Conservation (phyloP, 2,113 vertebrate genomes). For the Irena cyanogastra region DNA sequence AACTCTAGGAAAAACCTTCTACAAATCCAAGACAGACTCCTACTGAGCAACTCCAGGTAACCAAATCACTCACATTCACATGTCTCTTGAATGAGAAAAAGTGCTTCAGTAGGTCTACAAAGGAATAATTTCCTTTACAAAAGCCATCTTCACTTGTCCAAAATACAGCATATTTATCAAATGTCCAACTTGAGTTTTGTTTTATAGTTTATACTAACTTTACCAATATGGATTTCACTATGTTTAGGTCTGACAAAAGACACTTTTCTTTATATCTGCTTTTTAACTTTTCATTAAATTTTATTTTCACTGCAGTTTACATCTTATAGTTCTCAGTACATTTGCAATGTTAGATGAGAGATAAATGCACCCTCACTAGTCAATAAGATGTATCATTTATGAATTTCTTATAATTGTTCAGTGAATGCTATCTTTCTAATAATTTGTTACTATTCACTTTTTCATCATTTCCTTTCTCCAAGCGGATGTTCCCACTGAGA, state of each 20-base stretch:
- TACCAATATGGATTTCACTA: not conserved
- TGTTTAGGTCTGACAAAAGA: not conserved
- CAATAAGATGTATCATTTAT: not conserved
- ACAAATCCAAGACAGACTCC: not conserved
- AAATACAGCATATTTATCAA: not conserved
- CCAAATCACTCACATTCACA: fast-evolving
- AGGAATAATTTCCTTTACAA: not conserved
- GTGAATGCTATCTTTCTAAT: not conserved
- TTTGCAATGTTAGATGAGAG: not conserved
- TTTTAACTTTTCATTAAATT: not conserved
- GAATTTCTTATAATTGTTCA: not conserved
- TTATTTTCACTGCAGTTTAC: not conserved
- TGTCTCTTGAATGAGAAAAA: not conserved
- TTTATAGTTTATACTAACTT: not conserved
- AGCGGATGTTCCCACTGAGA: not conserved
- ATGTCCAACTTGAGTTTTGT: not conserved
- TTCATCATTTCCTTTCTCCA: not conserved
- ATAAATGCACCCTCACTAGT: not conserved
- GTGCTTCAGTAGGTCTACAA: not conserved
- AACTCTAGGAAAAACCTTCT: not conserved
- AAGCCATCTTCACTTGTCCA: not conserved
- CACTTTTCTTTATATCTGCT: not conserved
- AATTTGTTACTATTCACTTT: not conserved
- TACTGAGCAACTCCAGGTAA: not conserved
- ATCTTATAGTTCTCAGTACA: not conserved